These are phyloP conservation scores for Trissonchulus latispiculum DNA, from an alignment of 2,888 invertebrate genomes.

Conservation along the genomic window DNA sequence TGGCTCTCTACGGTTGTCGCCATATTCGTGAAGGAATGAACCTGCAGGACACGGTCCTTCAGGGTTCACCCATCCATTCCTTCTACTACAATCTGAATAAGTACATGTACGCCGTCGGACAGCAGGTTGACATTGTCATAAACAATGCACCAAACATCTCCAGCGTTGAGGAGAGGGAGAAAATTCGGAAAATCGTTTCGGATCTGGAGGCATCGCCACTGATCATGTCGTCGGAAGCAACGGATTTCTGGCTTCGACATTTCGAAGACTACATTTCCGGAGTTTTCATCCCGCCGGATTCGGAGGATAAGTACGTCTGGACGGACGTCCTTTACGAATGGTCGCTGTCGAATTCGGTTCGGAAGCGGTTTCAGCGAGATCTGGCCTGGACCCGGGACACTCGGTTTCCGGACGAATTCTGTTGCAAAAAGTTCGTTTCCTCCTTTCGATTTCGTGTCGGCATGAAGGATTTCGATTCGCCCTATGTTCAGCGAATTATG, in stretches of 20 bases:
- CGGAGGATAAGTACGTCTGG: no score
- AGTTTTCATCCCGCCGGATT: no score
- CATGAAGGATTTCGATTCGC: no score
- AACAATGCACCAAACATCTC: slow-evolving; percentile 36
- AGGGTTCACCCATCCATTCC: slow-evolving; percentile 75
- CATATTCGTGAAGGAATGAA: slow-evolving; percentile 78
- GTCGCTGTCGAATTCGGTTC: no score
- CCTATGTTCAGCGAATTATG: no score
- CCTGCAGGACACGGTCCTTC: slow-evolving; percentile 71
- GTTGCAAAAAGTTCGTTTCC: no score
- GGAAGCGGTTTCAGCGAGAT: no score
- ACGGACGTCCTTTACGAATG: no score
- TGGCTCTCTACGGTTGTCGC: slow-evolving; percentile 71
- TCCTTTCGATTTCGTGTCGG: no score
- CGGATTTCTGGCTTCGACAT: slow-evolving; percentile 5
- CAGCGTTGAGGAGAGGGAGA: slow-evolving; percentile 23
- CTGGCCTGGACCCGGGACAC: no score
- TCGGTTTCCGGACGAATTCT: no score
- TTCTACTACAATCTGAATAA: slow-evolving; percentile 82
- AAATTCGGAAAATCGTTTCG: background rate
- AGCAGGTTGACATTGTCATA: slow-evolving; percentile 29
- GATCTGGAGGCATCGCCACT: slow-evolving; percentile 6
- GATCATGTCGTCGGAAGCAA: slow-evolving; percentile 4
- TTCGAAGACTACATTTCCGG: background rate
- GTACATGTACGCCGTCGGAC: slow-evolving; percentile 55